Percentiles rank a stretch among this genome's conserved stretches.
phyloP scores from a whole-genome alignment of 2,113 vertebrate genomes.

The Sterna hirundo region DNA sequence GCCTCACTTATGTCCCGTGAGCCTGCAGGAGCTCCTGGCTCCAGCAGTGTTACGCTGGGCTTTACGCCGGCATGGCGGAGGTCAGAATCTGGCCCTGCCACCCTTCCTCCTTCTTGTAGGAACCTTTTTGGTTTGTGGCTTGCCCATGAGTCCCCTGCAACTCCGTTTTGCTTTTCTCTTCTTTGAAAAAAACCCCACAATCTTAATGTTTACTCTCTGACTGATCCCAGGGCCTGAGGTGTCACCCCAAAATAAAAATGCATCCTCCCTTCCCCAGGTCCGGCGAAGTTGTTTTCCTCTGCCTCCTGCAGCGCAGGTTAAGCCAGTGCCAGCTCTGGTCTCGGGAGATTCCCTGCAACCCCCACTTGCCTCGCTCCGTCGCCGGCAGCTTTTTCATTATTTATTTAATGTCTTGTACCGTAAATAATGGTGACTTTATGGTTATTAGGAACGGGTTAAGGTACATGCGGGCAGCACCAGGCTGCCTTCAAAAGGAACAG shows the following conservation, averaged over 20 bases:
- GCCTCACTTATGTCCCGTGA: rapidly evolving
- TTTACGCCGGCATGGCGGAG: neutral
- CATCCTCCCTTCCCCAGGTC: neutral
- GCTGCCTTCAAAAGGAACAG: constrained; percentile 92
- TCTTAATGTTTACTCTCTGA: constrained; percentile 10
- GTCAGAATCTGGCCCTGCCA: neutral
- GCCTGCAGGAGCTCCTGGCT: neutral
- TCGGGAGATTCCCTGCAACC: constrained; percentile 62
- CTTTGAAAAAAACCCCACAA: neutral
- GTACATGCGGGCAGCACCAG: constrained; percentile 86
- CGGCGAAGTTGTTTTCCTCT: constrained; percentile 12
- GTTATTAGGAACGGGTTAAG: constrained; percentile 98
- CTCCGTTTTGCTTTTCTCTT: neutral
- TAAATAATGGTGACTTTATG: constrained; percentile 99
- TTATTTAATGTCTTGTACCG: constrained; percentile 99
- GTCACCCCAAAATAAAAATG: constrained; percentile 26
- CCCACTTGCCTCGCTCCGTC: constrained; percentile 73
- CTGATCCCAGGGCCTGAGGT: neutral
- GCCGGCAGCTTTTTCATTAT: constrained; percentile 82
- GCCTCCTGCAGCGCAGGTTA: constrained; percentile 55
- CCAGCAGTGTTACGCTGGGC: neutral
- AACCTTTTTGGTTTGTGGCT: neutral
- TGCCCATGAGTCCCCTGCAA: neutral
- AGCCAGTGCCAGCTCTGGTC: constrained; percentile 62
- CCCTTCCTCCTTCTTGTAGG: neutral